These are phyloP conservation scores for Diadegma fenestrale DNA, from an alignment of 2,888 invertebrate genomes.

Conservation along the genomic window DNA sequence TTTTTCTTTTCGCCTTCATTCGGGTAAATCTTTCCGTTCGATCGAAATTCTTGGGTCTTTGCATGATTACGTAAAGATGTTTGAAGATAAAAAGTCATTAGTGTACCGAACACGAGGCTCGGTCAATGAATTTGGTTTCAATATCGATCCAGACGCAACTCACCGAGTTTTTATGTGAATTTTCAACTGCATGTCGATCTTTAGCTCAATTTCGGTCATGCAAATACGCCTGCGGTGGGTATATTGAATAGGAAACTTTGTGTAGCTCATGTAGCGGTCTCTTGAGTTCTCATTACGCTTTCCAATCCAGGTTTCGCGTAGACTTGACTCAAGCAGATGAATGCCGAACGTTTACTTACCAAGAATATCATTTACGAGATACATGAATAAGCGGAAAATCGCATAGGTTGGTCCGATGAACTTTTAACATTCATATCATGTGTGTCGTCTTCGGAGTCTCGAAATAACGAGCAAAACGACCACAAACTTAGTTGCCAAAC, in stretches of 20 bases:
- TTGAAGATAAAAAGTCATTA: neutral
- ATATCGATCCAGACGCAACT: neutral
- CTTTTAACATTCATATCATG: neutral
- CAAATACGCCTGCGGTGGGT: neutral
- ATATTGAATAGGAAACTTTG: neutral
- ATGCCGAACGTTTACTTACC: slow-evolving; percentile 1
- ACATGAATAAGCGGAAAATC: neutral
- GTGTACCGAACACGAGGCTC: slow-evolving; percentile 38
- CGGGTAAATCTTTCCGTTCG: neutral
- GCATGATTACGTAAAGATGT: neutral
- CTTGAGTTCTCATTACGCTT: neutral
- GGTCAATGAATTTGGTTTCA: slow-evolving; percentile 30
- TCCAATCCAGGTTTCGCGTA: neutral
- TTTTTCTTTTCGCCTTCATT: neutral
- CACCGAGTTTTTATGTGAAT: slow-evolving; percentile 17
- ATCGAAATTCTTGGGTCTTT: neutral
- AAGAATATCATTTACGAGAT: neutral
- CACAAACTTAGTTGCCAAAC: neutral
- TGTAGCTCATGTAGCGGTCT: neutral
- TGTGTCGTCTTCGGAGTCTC: neutral
- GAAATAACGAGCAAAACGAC: neutral
- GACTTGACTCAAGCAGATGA: neutral
- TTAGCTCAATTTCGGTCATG: neutral
- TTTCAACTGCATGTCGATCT: slow-evolving; percentile 26
- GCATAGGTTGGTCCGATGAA: neutral